Evolutionary conservation across 1,140 invertebrate genomes (phyloP).

Genomic region (Drosophila nasuta): DNA sequence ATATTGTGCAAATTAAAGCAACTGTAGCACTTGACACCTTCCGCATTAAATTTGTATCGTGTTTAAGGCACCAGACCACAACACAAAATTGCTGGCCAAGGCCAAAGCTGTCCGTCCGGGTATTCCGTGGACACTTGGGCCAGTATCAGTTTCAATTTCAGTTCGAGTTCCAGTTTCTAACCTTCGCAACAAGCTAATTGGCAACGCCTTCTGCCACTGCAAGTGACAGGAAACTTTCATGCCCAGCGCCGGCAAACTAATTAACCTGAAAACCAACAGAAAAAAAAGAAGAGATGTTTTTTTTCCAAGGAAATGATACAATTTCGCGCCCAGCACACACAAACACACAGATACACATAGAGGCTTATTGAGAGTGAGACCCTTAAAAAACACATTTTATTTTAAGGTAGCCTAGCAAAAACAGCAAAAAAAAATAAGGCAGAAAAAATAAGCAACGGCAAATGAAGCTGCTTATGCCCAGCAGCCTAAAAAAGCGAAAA

Average conservation of each 20-base stretch:
- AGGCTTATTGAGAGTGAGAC: slow-evolving; percentile 5
- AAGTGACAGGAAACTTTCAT: slow-evolving; percentile 78
- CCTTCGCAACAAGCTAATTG: slow-evolving; percentile 67
- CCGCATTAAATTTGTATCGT: slow-evolving; percentile 17
- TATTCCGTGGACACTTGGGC: not conserved
- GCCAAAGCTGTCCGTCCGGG: slow-evolving; percentile 11
- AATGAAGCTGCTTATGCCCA: slow-evolving; percentile 47
- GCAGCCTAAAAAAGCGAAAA: slow-evolving; percentile 38
- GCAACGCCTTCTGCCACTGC: slow-evolving; percentile 77
- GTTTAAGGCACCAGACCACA: slow-evolving; percentile 2
- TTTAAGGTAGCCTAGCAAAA: slow-evolving; percentile 53
- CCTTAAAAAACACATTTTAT: slow-evolving; percentile 74
- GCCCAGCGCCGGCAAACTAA: slow-evolving; percentile 72
- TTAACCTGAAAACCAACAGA: slow-evolving; percentile 68
- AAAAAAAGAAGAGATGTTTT: slow-evolving; percentile 44
- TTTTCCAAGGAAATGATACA: slow-evolving; percentile 79
- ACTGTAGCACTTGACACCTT: not conserved
- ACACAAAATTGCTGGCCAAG: slow-evolving; percentile 20
- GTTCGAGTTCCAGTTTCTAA: slow-evolving; percentile 26
- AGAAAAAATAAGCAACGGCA: slow-evolving; percentile 31
- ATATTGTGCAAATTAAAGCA: not conserved
- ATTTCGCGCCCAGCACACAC: slow-evolving; percentile 59
- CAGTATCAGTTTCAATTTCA: slow-evolving; percentile 13
- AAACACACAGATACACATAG: slow-evolving; percentile 37
- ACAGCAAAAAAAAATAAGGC: slow-evolving; percentile 32